Conservation (phyloP, 2,113 vertebrate genomes). For the Lanius collurio region DNA sequence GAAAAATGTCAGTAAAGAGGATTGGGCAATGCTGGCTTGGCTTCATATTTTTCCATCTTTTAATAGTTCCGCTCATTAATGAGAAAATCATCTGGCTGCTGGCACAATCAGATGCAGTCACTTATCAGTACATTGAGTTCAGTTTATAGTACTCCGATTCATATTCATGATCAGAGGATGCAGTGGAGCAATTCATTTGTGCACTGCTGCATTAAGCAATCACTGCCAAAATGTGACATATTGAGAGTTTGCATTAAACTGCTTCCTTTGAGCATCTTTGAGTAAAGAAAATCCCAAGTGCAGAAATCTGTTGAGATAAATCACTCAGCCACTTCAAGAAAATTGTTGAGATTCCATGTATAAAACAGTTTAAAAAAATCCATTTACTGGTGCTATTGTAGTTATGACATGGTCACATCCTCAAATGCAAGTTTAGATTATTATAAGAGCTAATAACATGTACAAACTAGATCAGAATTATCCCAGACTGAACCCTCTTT, state of each 20-base stretch:
- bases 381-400: not conserved
- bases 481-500: not conserved
- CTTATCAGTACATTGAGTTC: slow-evolving; percentile 56
- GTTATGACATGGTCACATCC: not conserved
- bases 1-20: not conserved
- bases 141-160: slow-evolving; percentile 51
- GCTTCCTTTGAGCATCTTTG: slow-evolving; percentile 16
- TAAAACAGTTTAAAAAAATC: not conserved
- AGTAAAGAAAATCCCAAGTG: not conserved
- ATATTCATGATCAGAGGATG: slow-evolving; percentile 51
- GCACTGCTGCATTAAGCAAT: slow-evolving; percentile 43
- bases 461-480: not conserved
- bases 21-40: not conserved
- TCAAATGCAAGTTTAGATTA: not conserved
- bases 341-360: not conserved
- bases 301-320: not conserved
- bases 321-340: not conserved
- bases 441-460: not conserved
- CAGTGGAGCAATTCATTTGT: slow-evolving; percentile 52
- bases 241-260: slow-evolving; percentile 13
- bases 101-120: slow-evolving; percentile 41
- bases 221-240: slow-evolving; percentile 36
- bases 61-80: slow-evolving; percentile 45
- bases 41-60: not conserved
- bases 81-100: slow-evolving; percentile 39